These are phyloP conservation scores for Aleadryas rufinucha DNA, from an alignment of 2,113 vertebrate genomes.

Conservation along the genomic window DNA sequence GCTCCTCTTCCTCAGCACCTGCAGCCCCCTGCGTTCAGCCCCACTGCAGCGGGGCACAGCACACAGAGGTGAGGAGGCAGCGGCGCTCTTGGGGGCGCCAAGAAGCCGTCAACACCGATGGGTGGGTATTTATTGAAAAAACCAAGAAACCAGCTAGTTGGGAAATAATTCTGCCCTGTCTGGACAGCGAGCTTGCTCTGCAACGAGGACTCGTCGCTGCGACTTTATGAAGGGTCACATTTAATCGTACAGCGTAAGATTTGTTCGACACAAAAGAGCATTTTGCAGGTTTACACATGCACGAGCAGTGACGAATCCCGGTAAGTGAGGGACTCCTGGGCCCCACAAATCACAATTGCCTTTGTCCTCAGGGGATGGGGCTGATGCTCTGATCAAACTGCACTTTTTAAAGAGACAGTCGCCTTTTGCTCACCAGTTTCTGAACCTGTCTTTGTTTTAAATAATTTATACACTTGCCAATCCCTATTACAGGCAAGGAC, in stretches of 20 bases:
- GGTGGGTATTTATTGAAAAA: neutral
- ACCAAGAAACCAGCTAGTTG: neutral
- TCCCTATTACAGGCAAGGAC: neutral
- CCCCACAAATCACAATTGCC: conserved; percentile 61
- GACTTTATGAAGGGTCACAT: neutral
- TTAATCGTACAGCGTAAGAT: neutral
- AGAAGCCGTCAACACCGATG: neutral
- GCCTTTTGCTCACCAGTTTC: neutral
- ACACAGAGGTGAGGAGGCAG: neutral
- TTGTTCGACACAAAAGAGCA: conserved; percentile 49
- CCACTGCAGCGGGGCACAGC: neutral
- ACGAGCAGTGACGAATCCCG: neutral
- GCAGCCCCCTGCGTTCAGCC: conserved; percentile 46
- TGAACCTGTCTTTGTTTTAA: conserved; percentile 23
- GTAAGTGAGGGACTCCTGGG: conserved; percentile 56
- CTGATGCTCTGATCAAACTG: conserved; percentile 43
- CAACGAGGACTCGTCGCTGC: neutral
- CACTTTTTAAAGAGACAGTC: conserved; percentile 46
- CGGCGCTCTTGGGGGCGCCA: neutral
- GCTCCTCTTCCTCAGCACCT: conserved; percentile 57
- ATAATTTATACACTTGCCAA: conserved; percentile 10
- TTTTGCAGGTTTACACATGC: conserved; percentile 54
- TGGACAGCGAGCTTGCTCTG: neutral
- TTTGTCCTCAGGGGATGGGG: conserved; percentile 52
- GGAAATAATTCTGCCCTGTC: neutral